Base-by-base conservation (phyloP, 2,888 invertebrate species). In the Drosophila melanosoma region DNA sequence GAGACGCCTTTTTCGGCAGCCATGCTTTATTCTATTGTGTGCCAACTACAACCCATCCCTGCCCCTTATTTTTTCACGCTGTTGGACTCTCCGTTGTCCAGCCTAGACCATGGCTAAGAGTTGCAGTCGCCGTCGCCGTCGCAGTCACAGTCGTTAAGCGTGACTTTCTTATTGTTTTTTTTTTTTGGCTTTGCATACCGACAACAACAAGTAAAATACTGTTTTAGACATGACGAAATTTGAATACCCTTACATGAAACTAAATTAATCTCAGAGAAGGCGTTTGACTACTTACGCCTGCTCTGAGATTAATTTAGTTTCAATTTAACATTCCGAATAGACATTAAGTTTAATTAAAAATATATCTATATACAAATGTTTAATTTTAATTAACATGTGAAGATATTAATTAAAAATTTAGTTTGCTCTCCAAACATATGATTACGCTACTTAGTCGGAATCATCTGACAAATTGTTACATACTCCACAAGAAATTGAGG, bases 121-220 rank as follows among this genome's bases (percentile, higher is more conserved):
- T 48, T 29, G 59, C 48, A 23, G 69, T 75, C 85, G 69, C 73
- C 79, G 85, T 87, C 83, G 75, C 85, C 82, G 84, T 88, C 86
- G 88, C 33, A 33, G 33, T 52, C 33, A 56, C 48, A 35, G 69
- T 74, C 33, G 89, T 83, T 82, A 87, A 85, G 87, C 87, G 87
- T 88, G 89, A 89, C 89, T 87, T 89, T 87, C 83, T 87, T 83
- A 83, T 83, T 87, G 83, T 81, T 87, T 83, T 85, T 87, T 83
- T 85, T 81, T 82, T 82, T 81, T 88, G 82, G 69, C 69, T 89
- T 84, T 87, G 87, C 59, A 54, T 33, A 56, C 40, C 51, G 71
- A 54, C 62, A 68, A 58, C 57, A 62, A 36, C 29, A 17, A 49
- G 12, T 1, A 53, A 63, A 36, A 7, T 3, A 26, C 17, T 17